These are phyloP conservation scores for Mesocricetus auratus DNA, from an alignment of 2,113 vertebrate species.

Conservation along the genomic window DNA sequence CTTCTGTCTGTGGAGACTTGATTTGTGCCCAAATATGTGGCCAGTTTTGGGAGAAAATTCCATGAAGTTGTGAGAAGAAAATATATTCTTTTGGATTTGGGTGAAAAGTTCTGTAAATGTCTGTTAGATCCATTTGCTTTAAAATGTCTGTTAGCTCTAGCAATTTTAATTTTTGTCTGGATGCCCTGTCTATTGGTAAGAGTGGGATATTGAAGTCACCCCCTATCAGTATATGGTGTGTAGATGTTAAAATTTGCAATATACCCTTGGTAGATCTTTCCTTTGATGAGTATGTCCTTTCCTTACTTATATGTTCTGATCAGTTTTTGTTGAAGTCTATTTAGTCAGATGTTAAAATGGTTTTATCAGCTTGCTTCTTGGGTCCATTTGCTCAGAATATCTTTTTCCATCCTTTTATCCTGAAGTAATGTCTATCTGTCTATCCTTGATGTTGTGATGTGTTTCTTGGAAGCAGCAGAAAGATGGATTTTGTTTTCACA, in stretches of 20 bases:
- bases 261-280: not conserved
- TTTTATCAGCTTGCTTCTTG: not conserved
- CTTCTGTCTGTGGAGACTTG: not conserved
- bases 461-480: not conserved
- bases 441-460: not conserved
- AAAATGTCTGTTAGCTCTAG: not conserved
- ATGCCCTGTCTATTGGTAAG: not conserved
- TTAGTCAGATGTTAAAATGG: not conserved
- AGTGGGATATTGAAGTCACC: not conserved
- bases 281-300: not conserved
- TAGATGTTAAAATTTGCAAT: not conserved
- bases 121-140: not conserved
- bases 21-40: not conserved
- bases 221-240: not conserved
- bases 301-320: not conserved
- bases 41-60: not conserved
- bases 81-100: not conserved
- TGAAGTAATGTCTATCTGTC: not conserved
- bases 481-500: not conserved
- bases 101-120: not conserved
- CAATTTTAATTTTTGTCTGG: not conserved
- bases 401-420: not conserved
- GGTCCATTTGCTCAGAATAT: not conserved
- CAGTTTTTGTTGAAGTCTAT: not conserved
- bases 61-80: not conserved